A percentile compares a stretch with the other conserved stretches of the same genome.
Evolutionary conservation across 1,140 invertebrate genomes (phyloP).

Genomic region (Drosophila jambulina): DNA sequence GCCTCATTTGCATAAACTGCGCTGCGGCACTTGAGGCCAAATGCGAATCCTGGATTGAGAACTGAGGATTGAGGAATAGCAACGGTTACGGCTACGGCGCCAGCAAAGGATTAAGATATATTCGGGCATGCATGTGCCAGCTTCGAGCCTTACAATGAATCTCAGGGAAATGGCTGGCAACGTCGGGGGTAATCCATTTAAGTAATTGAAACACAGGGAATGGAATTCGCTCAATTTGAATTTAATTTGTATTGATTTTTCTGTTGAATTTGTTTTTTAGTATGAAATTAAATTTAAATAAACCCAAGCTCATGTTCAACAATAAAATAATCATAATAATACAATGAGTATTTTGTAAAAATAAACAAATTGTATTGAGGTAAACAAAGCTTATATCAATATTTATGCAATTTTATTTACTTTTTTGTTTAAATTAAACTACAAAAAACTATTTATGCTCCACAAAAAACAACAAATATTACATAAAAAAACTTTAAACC

Average conservation of each 20-base stretch:
- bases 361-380: no score
- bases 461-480: background rate
- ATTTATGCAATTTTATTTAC: background rate
- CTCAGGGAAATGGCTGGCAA: background rate
- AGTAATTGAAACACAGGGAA: conserved; percentile 25
- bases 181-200: conserved; percentile 23
- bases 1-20: conserved; percentile 72
- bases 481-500: no score
- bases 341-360: no score
- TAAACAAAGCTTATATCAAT: background rate
- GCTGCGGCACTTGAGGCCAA: conserved; percentile 34
- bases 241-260: no score
- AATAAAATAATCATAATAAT: no score
- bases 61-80: conserved; percentile 36
- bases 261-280: no score
- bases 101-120: conserved; percentile 29
- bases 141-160: conserved; percentile 6
- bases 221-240: background rate
- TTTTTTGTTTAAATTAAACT: background rate
- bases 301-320: no score
- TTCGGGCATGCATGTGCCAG: conserved; percentile 2
- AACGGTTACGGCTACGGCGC: conserved; percentile 5
- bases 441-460: background rate
- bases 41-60: conserved; percentile 19
- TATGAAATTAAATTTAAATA: no score